A percentile compares a stretch with the other conserved stretches of the same genome.
Conservation (phyloP, 2,113 vertebrate genomes). For the Urocitellus parryii region DNA sequence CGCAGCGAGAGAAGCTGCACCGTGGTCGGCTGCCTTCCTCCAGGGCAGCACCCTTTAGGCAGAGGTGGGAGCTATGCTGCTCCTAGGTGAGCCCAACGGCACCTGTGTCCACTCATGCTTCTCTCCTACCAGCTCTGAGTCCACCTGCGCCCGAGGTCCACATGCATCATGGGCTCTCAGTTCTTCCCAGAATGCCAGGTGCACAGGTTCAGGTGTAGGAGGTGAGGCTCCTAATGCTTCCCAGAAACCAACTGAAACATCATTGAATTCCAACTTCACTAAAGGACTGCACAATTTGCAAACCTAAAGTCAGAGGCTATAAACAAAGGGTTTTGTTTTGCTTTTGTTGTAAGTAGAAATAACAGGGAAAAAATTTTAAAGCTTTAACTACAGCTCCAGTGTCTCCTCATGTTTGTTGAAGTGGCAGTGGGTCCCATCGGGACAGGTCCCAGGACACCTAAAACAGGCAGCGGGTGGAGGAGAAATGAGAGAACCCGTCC, state of each 20-base stretch:
- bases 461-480: fast-evolving
- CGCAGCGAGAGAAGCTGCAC: neutral
- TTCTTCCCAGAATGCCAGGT: neutral
- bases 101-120: neutral
- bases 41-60: neutral
- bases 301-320: neutral
- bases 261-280: neutral
- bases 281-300: neutral
- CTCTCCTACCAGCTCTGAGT: fast-evolving
- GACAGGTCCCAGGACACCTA: neutral
- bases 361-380: neutral
- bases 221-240: neutral
- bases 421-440: neutral
- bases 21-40: neutral
- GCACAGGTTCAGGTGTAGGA: neutral
- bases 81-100: neutral
- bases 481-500: neutral
- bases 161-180: neutral
- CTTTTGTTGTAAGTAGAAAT: neutral
- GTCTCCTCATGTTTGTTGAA: neutral
- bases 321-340: neutral
- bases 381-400: neutral
- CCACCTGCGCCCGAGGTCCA: neutral
- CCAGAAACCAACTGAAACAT: neutral
- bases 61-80: too few species aligned